Conservation (phyloP, 1,140 invertebrate species). For the Rhyzopertha dominica region DNA sequence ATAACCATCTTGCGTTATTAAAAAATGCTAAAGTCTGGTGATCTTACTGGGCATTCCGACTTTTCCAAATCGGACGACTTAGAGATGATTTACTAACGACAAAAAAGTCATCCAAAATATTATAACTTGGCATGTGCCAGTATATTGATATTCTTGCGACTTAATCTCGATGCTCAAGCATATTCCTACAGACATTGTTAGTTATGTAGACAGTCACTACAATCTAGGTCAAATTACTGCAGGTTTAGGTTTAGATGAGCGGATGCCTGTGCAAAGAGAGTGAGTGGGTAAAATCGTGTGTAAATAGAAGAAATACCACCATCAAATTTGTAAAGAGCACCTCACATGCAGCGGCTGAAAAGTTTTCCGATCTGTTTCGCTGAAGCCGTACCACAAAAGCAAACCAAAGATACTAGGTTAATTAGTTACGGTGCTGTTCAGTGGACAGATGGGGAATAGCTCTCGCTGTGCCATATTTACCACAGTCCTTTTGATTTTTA, state of each 20-base stretch:
- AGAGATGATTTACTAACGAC: constrained; percentile 11
- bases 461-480: constrained; percentile 29
- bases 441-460: constrained; percentile 29
- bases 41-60: not conserved
- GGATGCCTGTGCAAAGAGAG: constrained; percentile 17
- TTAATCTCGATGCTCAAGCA: constrained; percentile 37
- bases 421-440: constrained; percentile 13
- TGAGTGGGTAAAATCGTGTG: constrained; percentile 15
- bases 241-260: constrained; percentile 33
- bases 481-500: constrained; percentile 19
- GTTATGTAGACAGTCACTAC: constrained; percentile 37
- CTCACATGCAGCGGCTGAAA: not conserved
- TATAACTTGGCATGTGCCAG: not conserved
- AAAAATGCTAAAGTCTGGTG: too few relatives aligned
- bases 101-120: not conserved
- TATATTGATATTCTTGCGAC: constrained; percentile 16
- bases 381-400: too few relatives aligned
- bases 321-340: not conserved
- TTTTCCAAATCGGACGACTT: constrained; percentile 22
- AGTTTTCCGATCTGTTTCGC: not conserved
- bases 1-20: too few relatives aligned
- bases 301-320: constrained; percentile 12
- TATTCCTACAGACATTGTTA: constrained; percentile 37
- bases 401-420: constrained; percentile 1
- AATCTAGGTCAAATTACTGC: constrained; percentile 40